Evolutionary conservation across 2,113 vertebrate species (phyloP).

Genomic region (Spea bombifrons): DNA sequence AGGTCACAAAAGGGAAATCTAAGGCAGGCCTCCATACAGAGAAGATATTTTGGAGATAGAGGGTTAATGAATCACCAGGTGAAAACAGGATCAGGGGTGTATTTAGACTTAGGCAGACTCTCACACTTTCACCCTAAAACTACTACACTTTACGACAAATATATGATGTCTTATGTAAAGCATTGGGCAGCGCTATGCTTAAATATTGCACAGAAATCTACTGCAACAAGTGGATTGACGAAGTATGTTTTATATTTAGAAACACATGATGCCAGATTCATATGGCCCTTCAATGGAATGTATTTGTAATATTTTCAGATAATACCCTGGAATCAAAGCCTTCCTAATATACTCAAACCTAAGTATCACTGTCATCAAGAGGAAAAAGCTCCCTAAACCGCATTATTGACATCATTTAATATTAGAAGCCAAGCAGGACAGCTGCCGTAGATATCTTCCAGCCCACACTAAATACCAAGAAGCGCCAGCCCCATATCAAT

Average conservation of each 20-base stretch:
- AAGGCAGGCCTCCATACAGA: no score
- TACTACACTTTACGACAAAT: no score
- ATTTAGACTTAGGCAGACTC: no score
- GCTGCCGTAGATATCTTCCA: neutral
- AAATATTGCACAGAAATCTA: no score
- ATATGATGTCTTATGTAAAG: no score
- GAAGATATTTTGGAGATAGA: no score
- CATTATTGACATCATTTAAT: neutral
- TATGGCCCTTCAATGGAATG: no score
- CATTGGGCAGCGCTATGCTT: no score
- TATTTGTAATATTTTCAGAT: neutral
- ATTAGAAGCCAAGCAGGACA: slow-evolving; percentile 21
- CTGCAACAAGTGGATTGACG: neutral
- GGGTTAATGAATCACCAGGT: no score
- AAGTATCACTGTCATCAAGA: neutral
- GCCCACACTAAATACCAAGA: slow-evolving; percentile 30
- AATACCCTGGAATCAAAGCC: neutral
- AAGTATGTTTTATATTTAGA: neutral
- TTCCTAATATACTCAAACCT: neutral
- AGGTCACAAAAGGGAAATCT: no score
- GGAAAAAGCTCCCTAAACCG: neutral
- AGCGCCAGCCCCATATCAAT: neutral
- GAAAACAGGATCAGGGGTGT: no score
- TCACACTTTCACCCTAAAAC: no score
- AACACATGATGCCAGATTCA: neutral